Conservation (phyloP, 2,888 invertebrate species). For the Metallyticus violacea region DNA sequence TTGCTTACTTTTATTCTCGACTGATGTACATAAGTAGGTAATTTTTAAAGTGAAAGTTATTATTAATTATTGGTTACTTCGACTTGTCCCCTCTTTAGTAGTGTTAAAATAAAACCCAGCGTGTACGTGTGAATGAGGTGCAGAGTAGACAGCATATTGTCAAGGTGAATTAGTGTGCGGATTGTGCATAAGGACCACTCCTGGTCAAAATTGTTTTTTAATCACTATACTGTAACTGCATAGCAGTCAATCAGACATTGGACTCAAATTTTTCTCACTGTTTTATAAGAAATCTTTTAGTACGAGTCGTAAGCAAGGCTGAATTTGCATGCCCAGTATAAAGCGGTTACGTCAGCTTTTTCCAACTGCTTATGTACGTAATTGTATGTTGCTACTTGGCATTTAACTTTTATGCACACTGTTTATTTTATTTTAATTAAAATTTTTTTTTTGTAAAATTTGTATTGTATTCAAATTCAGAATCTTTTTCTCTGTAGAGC, state of each 20-base stretch:
- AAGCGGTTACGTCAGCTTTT: slow-evolving; percentile 16
- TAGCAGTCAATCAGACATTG: slow-evolving; percentile 2
- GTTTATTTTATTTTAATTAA: slow-evolving; percentile 31
- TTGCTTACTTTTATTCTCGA: slow-evolving; percentile 33
- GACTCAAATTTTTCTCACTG: slow-evolving; percentile 9
- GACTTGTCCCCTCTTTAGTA: slow-evolving; percentile 37
- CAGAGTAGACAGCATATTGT: not conserved
- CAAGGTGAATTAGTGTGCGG: slow-evolving; percentile 2
- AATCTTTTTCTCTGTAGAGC: slow-evolving; percentile 35
- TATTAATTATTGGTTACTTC: slow-evolving; percentile 37
- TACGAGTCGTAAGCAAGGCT: slow-evolving; percentile 24
- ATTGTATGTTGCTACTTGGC: slow-evolving; percentile 34
- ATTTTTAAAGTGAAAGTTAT: slow-evolving; percentile 33
- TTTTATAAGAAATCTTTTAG: slow-evolving; percentile 13
- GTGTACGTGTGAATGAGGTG: slow-evolving; percentile 29
- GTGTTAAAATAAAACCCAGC: slow-evolving; percentile 28
- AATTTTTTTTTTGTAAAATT: slow-evolving; percentile 29
- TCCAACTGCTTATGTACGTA: slow-evolving; percentile 33
- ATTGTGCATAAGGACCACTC: not conserved
- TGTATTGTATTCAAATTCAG: slow-evolving; percentile 35
- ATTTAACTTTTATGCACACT: slow-evolving; percentile 34
- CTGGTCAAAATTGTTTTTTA: slow-evolving; percentile 7
- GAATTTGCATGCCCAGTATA: slow-evolving; percentile 29
- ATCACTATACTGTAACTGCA: slow-evolving; percentile 5
- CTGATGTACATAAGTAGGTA: slow-evolving; percentile 36